A percentile compares a stretch with the other conserved stretches of the same genome.
Conservation (phyloP, 2,888 invertebrate species). For the Pachycephus smyrnensis region DNA sequence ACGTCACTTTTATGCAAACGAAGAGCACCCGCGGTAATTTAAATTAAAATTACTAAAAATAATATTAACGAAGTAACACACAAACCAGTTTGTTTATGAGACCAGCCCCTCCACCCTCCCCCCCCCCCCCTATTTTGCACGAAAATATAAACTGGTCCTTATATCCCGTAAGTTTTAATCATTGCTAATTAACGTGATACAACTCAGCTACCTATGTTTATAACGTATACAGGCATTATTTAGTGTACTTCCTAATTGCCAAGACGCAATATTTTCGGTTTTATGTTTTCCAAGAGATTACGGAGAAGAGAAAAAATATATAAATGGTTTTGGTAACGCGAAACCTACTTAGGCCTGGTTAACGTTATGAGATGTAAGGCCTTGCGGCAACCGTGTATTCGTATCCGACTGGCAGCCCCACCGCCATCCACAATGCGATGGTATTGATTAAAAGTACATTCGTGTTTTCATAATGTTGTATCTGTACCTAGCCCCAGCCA, state of each 20-base stretch:
- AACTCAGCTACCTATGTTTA: no score
- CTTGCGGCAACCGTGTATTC: conserved; percentile 52
- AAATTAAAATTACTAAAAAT: neutral
- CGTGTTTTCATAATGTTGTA: conserved; percentile 68
- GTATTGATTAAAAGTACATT: conserved; percentile 68
- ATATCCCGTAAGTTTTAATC: neutral
- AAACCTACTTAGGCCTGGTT: conserved; percentile 51
- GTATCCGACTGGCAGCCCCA: conserved; percentile 47
- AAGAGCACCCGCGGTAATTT: neutral
- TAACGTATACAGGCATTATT: neutral
- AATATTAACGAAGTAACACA: neutral
- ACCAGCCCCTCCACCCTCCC: neutral
- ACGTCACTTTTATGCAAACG: neutral
- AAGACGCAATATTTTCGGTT: neutral
- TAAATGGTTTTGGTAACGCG: conserved; percentile 23
- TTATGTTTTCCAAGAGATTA: conserved; percentile 5
- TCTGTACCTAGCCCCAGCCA: conserved; percentile 63
- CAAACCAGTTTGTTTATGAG: neutral
- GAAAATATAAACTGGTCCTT: neutral
- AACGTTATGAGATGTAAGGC: conserved; percentile 56
- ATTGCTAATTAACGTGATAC: neutral
- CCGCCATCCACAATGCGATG: conserved; percentile 66
- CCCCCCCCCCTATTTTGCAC: neutral
- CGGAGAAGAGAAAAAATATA: conserved; percentile 5
- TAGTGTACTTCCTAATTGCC: neutral